Base-by-base conservation (phyloP, 2,113 vertebrate species). In the Scalopus aquaticus region DNA sequence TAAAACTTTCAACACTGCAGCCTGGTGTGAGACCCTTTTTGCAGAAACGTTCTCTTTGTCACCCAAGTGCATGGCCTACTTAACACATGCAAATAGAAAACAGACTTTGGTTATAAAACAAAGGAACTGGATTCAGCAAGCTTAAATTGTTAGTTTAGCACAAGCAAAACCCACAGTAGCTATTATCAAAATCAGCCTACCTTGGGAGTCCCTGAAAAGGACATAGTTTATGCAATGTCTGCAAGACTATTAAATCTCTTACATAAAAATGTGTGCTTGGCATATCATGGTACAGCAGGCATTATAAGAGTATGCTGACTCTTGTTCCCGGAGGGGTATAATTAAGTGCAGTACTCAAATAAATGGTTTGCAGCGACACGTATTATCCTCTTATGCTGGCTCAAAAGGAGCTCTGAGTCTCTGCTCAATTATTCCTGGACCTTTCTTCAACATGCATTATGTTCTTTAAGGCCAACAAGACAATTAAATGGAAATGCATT, bases 121-220 rank as follows among this genome's bases (percentile, higher is more conserved):
- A 32, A 94, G 78, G 39, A 88, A 72, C 0, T 2, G 22, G 73
- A 85, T 70, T 88, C 44, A 35, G 42, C 69, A 77, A 85, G 24
- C 37, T 37, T 91, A 37, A 95, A 85, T 93, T 72, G 81, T 58
- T 91, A 67, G 32, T 26, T 54, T 9, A 67, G 39, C 37, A 70
- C 9, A 91, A 35, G 76, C 17, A n/a, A 93, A 60, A 30, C 13
- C n/a, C 72, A 78, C 24, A 11, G 78, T 85, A 88, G 54, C 46
- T 88, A 73, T 86, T 67, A 72, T 81, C 78, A 91, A 88, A 95
- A 85, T 80, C 60, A 88, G 58, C 74, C 26, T 37, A 76, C 16
- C 42, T 46, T 30, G 6, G 7, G 20, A 56, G 72, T n/a, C 32
- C 20, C 72, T 10, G 32, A 92, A 54, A 87, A 78, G 58, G 13